phyloP scores from a whole-genome alignment of 2,113 vertebrate genomes.

The Rhabdomys dilectus region DNA sequence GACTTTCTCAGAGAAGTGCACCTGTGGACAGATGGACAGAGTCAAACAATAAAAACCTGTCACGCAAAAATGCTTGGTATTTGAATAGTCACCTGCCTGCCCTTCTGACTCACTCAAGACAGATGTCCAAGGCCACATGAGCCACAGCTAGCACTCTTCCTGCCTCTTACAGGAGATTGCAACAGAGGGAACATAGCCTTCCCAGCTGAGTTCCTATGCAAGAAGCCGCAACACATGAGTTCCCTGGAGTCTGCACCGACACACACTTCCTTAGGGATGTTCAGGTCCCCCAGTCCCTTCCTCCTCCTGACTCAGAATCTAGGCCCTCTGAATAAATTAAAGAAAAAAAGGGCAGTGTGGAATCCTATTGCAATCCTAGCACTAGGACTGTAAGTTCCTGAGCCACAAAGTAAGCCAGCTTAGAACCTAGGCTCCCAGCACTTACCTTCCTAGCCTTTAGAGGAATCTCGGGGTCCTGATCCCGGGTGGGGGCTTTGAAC shows the following conservation, averaged over 20 bases:
- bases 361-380: neutral
- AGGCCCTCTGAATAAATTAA: neutral
- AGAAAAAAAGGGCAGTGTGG: neutral
- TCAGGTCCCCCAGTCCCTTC: neutral
- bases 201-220: neutral
- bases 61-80: neutral
- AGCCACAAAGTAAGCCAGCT: too few relatives aligned
- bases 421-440: neutral
- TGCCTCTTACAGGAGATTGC: conserved; percentile 71
- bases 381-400: neutral
- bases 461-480: neutral
- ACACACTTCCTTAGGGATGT: neutral
- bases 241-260: neutral
- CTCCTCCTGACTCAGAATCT: neutral
- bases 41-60: neutral
- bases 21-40: conserved; percentile 82
- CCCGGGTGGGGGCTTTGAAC: neutral
- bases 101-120: conserved; percentile 11
- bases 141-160: neutral
- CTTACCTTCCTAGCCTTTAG: conserved; percentile 66
- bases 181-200: neutral
- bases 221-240: neutral
- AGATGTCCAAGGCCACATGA: neutral
- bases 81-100: neutral
- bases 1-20: conserved; percentile 90